Evolutionary conservation across 2,113 vertebrate genomes (phyloP).

Genomic region (Oostethus manadensis): DNA sequence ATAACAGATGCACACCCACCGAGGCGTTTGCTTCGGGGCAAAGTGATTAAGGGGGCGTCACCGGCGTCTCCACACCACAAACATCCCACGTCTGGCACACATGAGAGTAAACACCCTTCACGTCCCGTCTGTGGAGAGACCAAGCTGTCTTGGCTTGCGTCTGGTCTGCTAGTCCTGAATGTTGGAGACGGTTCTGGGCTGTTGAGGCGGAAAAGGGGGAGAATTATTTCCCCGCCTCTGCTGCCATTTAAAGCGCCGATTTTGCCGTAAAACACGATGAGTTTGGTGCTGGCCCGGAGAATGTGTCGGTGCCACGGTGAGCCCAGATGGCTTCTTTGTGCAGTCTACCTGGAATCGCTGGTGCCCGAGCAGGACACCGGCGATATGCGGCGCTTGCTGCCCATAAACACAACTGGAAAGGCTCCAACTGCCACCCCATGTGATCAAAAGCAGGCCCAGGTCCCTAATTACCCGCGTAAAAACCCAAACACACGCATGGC

Average conservation of each 20-base stretch:
- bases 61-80: conserved; percentile 26
- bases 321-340: neutral
- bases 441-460: no score
- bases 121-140: conserved; percentile 37
- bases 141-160: conserved; percentile 29
- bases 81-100: conserved; percentile 29
- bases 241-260: conserved; percentile 16
- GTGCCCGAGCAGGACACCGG: neutral
- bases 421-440: no score
- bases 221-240: conserved; percentile 23
- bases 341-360: neutral
- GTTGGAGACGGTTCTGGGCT: conserved; percentile 37
- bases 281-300: neutral
- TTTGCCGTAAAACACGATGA: neutral
- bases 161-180: conserved; percentile 30
- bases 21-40: conserved; percentile 6
- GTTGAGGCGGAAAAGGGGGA: conserved; percentile 38
- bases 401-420: no score
- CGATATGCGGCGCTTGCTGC: no score
- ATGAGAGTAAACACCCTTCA: conserved; percentile 37
- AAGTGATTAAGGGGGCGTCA: conserved; percentile 22
- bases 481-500: no score
- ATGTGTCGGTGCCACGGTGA: neutral
- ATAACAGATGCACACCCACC: conserved; percentile 24
- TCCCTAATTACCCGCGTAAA: no score